Conservation (phyloP, 1,140 invertebrate species). For the Eufriesea mexicana region DNA sequence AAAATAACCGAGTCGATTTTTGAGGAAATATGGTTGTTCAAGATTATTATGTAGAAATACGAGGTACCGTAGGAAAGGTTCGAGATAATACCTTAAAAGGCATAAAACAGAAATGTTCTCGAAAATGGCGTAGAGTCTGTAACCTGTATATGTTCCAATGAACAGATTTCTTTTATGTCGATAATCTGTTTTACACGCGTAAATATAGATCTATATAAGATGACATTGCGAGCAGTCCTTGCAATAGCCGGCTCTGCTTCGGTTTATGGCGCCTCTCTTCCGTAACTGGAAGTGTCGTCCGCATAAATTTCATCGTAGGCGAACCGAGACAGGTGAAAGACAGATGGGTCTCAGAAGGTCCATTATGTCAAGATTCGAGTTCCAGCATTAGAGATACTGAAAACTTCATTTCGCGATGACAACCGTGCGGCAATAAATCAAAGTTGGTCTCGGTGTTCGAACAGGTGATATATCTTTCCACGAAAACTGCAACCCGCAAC, state of each 20-base stretch:
- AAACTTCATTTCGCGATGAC: slow-evolving; percentile 40
- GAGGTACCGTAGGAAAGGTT: neutral
- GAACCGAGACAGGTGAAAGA: slow-evolving; percentile 57
- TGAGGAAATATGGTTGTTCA: too few relatives aligned
- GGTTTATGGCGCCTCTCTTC: slow-evolving; percentile 56
- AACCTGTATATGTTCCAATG: too few relatives aligned
- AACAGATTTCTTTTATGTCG: neutral
- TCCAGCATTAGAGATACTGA: slow-evolving; percentile 38
- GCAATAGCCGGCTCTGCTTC: slow-evolving; percentile 34
- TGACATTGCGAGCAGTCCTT: slow-evolving; percentile 39
- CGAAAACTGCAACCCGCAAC: neutral
- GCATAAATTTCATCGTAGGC: slow-evolving; percentile 63
- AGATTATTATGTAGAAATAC: too few relatives aligned
- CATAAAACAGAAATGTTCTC: neutral
- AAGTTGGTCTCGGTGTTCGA: neutral
- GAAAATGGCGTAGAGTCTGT: neutral
- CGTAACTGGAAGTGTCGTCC: slow-evolving; percentile 60
- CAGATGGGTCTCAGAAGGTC: slow-evolving; percentile 50
- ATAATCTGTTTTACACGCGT: slow-evolving; percentile 17
- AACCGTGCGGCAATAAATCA: neutral
- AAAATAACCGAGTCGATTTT: too few relatives aligned
- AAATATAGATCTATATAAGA: slow-evolving; percentile 39
- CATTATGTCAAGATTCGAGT: slow-evolving; percentile 56
- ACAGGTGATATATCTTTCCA: neutral
- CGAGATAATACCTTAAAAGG: too few relatives aligned